These are phyloP conservation scores for Hypolimnas misippus DNA, from an alignment of 2,888 invertebrate genomes.

Conservation along the genomic window DNA sequence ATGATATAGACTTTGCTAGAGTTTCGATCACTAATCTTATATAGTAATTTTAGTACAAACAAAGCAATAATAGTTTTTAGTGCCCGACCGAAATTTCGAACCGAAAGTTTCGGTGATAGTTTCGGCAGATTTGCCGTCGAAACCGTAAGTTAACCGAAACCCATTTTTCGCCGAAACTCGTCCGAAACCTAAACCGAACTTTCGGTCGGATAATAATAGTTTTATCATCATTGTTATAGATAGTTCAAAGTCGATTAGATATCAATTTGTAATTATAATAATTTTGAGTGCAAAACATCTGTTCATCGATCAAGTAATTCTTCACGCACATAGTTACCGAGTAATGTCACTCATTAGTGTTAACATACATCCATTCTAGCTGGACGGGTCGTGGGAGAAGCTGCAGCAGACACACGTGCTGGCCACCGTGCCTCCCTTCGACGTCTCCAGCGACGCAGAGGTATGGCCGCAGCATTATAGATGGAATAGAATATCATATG, in stretches of 20 bases:
- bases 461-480: conserved; percentile 54
- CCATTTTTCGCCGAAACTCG: too few relatives aligned
- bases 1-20: background rate
- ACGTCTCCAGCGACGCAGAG: conserved; percentile 93
- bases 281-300: background rate
- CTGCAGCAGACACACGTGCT: conserved; percentile 95
- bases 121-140: too few relatives aligned
- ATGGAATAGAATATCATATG: too few relatives aligned
- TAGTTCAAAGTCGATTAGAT: too few relatives aligned
- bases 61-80: too few relatives aligned
- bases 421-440: conserved; percentile 95
- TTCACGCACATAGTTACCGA: background rate
- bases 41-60: too few relatives aligned
- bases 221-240: too few relatives aligned
- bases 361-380: conserved; percentile 47
- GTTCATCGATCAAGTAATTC: background rate
- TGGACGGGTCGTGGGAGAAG: conserved; percentile 95
- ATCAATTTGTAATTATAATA: too few relatives aligned
- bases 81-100: too few relatives aligned
- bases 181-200: too few relatives aligned
- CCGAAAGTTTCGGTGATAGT: too few relatives aligned
- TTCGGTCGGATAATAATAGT: background rate
- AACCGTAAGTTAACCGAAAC: too few relatives aligned
- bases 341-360: background rate
- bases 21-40: background rate